phyloP scores from a whole-genome alignment of 2,113 vertebrate genomes.

The Myiozetetes cayanensis region DNA sequence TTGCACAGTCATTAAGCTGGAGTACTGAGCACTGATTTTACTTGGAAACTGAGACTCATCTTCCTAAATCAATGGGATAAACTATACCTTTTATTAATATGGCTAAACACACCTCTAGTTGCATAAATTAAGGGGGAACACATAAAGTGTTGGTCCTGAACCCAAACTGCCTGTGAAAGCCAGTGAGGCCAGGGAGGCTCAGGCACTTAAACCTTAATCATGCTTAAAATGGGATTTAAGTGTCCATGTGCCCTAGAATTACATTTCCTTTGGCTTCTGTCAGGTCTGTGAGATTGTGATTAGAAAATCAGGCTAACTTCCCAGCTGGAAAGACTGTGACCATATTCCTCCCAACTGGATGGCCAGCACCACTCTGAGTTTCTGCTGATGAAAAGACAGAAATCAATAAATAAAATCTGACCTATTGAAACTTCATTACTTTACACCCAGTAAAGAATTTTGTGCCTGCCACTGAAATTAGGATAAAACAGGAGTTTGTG shows the following conservation, averaged over 20 bases:
- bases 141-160: neutral
- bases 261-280: neutral
- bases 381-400: neutral
- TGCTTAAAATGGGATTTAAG: slow-evolving; percentile 4
- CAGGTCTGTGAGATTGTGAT: neutral
- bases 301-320: neutral
- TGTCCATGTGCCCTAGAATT: neutral
- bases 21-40: neutral
- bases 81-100: neutral
- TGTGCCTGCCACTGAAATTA: neutral
- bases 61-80: neutral
- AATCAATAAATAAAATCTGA: neutral
- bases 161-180: neutral
- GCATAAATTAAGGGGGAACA: neutral
- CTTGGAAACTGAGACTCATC: neutral
- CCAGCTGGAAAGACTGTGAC: neutral
- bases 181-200: neutral
- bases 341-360: neutral
- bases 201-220: neutral
- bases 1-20: neutral
- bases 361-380: neutral
- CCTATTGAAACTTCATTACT: neutral
- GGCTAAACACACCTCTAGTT: neutral
- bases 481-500: neutral
- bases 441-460: neutral